Evolutionary conservation across 2,888 invertebrate species (phyloP), one percentile per base, ranked within the genome.

Genomic region (Molorchus minor): DNA sequence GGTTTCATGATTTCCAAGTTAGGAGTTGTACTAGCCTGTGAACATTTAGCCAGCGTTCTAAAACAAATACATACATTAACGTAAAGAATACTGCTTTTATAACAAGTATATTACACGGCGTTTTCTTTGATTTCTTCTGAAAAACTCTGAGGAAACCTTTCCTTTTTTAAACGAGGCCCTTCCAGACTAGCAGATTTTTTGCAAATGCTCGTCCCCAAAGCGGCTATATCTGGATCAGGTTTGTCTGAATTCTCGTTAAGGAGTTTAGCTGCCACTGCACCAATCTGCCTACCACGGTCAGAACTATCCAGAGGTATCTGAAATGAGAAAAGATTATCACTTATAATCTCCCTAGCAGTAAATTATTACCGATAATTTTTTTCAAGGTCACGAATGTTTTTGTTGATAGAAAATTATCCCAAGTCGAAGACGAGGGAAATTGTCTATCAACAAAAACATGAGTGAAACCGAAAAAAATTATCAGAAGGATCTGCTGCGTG

Each of bases 211-310:
- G 65, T 53, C 13, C 56, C 49, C 21, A 53, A 20, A 2, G 25
- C 21, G 3, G 68, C 59, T 16, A 69, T 53, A 12, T 64, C 45
- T 2, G 69, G 66, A 56, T 67, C 58, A 8, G 66, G 60, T 21
- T 51, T 52, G 8, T 20, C 5, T 2, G 38, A 20, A n/a, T 60
- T 40, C 8, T 38, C 41, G 7, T 54, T 43, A 2, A 55, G 38
- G 30, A 67, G 58, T 56, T 63, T 57, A 5, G 52, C 19, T 5
- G 62, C 25, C 4, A 62, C 38, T 7, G 54, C 46, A 2, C 55
- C 40, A 12, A 56, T 46, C 53, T 67, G 61, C 15, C 29, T 55
- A n/a, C 20, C 40, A n/a, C 21, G 29, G 10, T 45, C 40, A 33
- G 17, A 15, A 4, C 43, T 45, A 12, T 55, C 52, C 12, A 63